A percentile compares a stretch with the other conserved stretches of the same genome.
Evolutionary conservation across 1,140 invertebrate species (phyloP).

Genomic region (Patella vulgata): DNA sequence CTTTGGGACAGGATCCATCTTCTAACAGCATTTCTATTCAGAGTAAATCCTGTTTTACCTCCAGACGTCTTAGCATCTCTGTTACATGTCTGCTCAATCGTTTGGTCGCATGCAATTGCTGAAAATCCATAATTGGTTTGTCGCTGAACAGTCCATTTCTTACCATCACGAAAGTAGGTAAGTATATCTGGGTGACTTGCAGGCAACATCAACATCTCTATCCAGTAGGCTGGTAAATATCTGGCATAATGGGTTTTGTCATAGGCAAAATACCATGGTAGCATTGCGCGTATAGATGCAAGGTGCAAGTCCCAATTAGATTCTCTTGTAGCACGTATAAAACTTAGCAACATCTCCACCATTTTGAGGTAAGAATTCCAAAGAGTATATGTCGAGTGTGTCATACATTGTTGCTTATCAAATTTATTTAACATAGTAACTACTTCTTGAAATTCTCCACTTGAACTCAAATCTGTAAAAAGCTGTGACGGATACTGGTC

Average conservation of each 20-base stretch:
- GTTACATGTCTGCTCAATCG: constrained; percentile 19
- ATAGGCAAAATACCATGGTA: constrained; percentile 17
- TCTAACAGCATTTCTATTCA: neutral
- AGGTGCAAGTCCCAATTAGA: constrained; percentile 24
- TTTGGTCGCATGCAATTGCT: constrained; percentile 14
- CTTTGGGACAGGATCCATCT: too few species aligned
- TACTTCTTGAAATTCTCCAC: too few species aligned
- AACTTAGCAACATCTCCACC: constrained; percentile 12
- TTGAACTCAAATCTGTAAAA: too few species aligned
- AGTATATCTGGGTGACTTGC: neutral
- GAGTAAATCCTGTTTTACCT: constrained; percentile 1
- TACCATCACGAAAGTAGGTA: neutral
- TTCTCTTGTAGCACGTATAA: constrained; percentile 18
- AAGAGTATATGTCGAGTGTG: too few species aligned
- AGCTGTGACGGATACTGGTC: too few species aligned
- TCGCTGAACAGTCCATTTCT: neutral
- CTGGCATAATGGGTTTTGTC: constrained; percentile 19
- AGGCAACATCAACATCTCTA: constrained; percentile 13
- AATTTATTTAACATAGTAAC: too few species aligned
- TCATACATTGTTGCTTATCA: too few species aligned
- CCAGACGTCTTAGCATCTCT: constrained; percentile 6
- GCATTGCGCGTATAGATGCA: neutral
- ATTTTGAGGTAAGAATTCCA: constrained; percentile 21
- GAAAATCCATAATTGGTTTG: neutral
- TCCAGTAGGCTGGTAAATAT: constrained; percentile 9